These are phyloP conservation scores for Tigriopus japonicus DNA, from an alignment of 1,140 invertebrate species.

Conservation along the genomic window DNA sequence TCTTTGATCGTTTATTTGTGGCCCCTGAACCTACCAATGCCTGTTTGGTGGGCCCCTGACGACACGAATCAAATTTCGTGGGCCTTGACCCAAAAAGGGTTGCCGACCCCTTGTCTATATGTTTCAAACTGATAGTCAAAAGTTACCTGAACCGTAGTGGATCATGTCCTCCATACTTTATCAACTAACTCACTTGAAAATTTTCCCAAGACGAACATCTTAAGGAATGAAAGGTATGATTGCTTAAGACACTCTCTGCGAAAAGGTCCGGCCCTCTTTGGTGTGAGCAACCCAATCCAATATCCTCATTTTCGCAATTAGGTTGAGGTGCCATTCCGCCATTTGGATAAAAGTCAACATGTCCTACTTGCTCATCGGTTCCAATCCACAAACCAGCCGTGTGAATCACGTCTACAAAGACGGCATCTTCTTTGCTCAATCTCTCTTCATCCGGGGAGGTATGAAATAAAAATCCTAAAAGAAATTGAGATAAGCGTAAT, in stretches of 20 bases:
- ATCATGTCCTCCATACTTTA: no score
- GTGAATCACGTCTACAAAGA: slow-evolving; percentile 85
- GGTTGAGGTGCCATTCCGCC: slow-evolving; percentile 34
- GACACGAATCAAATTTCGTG: no score
- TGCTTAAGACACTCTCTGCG: not conserved
- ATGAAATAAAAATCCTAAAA: not conserved
- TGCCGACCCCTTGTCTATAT: no score
- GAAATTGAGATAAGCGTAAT: no score
- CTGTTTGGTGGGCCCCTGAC: no score
- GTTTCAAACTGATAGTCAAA: no score
- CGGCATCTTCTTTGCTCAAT: slow-evolving; percentile 38
- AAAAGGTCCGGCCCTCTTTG: not conserved
- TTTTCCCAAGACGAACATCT: not conserved
- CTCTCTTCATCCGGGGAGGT: not conserved
- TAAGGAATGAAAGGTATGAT: not conserved
- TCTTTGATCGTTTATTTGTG: no score
- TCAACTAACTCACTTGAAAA: not conserved
- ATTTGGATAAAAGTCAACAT: slow-evolving; percentile 73
- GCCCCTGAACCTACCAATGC: no score
- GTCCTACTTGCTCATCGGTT: slow-evolving; percentile 48
- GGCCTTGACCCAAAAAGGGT: no score
- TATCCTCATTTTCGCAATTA: not conserved
- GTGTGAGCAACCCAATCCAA: not conserved
- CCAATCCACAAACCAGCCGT: slow-evolving; percentile 58
- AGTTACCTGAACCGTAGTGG: no score